Percentiles rank a stretch among this genome's conserved stretches.
Conservation (phyloP, 1,140 invertebrate genomes). For the Oncopodura yosiiana region DNA sequence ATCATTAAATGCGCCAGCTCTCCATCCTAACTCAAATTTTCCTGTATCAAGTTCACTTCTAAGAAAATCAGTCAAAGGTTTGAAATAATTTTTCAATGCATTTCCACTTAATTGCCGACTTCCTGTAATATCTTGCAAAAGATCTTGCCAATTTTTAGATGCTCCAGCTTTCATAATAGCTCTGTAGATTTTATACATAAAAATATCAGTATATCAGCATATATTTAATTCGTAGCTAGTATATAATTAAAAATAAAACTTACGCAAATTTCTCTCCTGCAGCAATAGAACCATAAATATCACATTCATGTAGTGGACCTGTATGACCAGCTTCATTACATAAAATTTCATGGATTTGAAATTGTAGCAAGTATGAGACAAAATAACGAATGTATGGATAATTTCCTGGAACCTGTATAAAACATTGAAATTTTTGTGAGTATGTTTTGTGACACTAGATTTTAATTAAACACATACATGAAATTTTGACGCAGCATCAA, state of each 20-base stretch:
- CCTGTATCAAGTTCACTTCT: no score
- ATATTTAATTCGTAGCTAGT: not conserved
- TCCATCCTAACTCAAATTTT: no score
- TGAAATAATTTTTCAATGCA: not conserved
- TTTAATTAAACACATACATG: no score
- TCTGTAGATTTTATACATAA: not conserved
- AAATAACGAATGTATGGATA: slow-evolving; percentile 52
- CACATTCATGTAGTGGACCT: slow-evolving; percentile 37
- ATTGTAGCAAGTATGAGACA: slow-evolving; percentile 74
- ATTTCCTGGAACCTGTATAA: not conserved
- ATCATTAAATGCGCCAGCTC: no score
- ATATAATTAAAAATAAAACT: no score
- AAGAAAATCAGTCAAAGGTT: not conserved
- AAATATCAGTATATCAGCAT: not conserved
- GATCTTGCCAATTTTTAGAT: not conserved
- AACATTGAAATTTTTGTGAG: no score
- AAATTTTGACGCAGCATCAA: not conserved
- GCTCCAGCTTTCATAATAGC: not conserved
- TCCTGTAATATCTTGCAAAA: not conserved
- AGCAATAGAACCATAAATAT: slow-evolving; percentile 40
- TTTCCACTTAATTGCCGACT: not conserved
- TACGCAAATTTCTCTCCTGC: slow-evolving; percentile 38
- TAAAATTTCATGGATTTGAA: slow-evolving; percentile 76
- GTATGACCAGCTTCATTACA: slow-evolving; percentile 70
- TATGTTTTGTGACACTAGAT: no score